Evolutionary conservation across 2,888 invertebrate genomes (phyloP).

Genomic region (Calameuta pallipes): DNA sequence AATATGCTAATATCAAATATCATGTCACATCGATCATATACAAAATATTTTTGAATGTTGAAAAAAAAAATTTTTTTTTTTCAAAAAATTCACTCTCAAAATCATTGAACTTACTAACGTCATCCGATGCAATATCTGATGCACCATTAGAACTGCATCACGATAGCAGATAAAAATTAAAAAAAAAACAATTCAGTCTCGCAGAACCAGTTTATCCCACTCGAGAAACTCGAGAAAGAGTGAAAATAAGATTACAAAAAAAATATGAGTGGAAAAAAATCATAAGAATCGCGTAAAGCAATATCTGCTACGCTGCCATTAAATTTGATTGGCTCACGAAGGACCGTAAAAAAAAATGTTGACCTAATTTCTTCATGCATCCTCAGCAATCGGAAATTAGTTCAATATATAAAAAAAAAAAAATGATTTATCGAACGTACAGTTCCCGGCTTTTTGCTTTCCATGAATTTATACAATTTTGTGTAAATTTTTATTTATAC

Average conservation of each 20-base stretch:
- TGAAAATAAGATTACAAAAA: neutral
- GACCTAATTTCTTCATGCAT: neutral
- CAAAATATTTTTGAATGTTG: neutral
- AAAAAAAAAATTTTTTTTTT: slow-evolving; percentile 9
- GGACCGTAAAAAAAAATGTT: neutral
- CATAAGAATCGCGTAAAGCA: neutral
- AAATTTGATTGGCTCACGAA: neutral
- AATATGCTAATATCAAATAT: neutral
- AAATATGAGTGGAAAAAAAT: neutral
- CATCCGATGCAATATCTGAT: neutral
- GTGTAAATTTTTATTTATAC: too few species aligned
- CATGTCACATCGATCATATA: too few species aligned
- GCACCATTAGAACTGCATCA: neutral
- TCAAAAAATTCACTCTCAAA: slow-evolving; percentile 18
- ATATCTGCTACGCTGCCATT: neutral
- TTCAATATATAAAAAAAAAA: neutral
- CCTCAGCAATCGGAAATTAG: neutral
- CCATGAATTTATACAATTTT: too few species aligned
- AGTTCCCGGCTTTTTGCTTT: too few species aligned
- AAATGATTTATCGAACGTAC: too few species aligned
- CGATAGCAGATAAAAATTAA: neutral
- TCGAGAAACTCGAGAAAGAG: neutral
- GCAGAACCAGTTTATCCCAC: neutral
- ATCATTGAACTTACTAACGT: neutral
- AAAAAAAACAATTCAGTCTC: neutral